Conservation (phyloP, 2,113 vertebrate genomes). For the Lonchura striata region DNA sequence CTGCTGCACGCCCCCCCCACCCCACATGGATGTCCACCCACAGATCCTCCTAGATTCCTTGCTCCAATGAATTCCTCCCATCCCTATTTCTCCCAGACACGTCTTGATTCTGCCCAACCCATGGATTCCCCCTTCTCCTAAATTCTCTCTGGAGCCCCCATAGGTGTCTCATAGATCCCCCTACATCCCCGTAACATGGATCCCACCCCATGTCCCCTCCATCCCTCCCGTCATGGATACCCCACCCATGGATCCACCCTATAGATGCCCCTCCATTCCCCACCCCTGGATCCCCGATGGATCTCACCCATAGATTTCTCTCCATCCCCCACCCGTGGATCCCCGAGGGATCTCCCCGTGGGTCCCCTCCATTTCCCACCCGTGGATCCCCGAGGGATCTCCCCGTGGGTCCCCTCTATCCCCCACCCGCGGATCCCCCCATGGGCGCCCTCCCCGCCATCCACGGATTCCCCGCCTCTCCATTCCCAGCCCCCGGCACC, state of each 20-base stretch:
- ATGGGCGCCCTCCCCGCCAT: no score
- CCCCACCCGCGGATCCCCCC: no score
- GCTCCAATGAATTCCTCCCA: neutral
- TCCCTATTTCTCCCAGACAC: neutral
- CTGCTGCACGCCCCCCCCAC: accelerated
- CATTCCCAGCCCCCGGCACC: neutral
- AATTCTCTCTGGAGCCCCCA: neutral
- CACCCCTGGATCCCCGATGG: neutral
- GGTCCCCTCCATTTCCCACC: no score
- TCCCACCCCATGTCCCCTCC: neutral
- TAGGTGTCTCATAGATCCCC: neutral
- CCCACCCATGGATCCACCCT: no score
- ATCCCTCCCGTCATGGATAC: neutral
- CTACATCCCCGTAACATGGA: neutral
- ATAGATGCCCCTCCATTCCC: neutral
- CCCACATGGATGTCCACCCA: neutral
- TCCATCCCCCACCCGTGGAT: neutral
- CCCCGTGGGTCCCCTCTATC: no score
- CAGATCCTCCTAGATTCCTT: neutral
- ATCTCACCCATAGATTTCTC: neutral
- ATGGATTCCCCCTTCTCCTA: neutral
- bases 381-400: no score
- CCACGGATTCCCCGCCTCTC: neutral
- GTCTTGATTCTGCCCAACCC: neutral
- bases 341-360: no score